Percentiles rank a stretch among this genome's conserved stretches.
Conservation (phyloP, 2,797 vertebrate species). For the Balearica regulorum region DNA sequence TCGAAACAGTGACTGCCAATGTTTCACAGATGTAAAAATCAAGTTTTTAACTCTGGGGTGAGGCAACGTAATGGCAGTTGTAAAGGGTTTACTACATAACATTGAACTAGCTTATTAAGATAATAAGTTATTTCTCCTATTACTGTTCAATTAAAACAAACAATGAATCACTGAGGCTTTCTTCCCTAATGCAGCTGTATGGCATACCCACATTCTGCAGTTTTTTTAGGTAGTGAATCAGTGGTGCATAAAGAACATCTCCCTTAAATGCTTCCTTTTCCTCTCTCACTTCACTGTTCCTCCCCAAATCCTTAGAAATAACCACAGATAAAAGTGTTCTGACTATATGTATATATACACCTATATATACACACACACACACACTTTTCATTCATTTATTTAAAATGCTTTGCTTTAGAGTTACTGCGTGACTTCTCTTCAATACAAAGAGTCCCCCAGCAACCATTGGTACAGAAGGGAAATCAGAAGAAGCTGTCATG, state of each 20-base stretch:
- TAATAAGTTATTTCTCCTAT: background rate
- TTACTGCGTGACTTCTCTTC: background rate
- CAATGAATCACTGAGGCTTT: background rate
- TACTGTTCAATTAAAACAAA: background rate
- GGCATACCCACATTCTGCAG: background rate
- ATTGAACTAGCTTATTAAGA: background rate
- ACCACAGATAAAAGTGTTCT: background rate
- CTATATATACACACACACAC: background rate
- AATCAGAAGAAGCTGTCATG: background rate
- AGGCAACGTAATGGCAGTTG: background rate
- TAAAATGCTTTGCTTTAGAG: background rate
- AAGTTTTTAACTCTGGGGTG: background rate
- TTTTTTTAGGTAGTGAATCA: background rate
- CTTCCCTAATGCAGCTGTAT: background rate
- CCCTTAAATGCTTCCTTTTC: background rate
- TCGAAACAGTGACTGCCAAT: rapidly evolving
- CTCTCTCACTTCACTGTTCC: background rate
- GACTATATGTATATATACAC: background rate
- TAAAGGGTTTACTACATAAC: background rate
- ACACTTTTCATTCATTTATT: background rate
- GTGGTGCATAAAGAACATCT: background rate
- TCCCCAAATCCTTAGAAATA: background rate
- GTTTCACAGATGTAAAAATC: background rate
- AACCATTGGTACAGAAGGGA: background rate
- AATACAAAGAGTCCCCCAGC: background rate